A percentile compares a stretch with the other conserved stretches of the same genome.
Evolutionary conservation across 2,113 vertebrate genomes (phyloP).

Genomic region (Athene cunicularia): DNA sequence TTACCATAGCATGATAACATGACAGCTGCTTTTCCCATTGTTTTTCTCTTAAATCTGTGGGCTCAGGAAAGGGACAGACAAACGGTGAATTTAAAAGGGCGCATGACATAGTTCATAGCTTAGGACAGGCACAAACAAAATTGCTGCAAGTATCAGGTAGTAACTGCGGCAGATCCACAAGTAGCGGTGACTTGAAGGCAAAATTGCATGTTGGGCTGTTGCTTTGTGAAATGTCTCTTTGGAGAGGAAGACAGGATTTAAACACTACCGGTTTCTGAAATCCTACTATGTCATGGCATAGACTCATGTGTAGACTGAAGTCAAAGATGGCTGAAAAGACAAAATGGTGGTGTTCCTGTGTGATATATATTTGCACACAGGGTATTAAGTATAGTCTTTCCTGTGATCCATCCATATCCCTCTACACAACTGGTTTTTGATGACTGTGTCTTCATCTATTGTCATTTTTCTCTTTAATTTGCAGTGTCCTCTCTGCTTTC

Average conservation of each 20-base stretch:
- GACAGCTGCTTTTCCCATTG: background rate
- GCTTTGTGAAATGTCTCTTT: background rate
- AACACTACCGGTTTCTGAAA: background rate
- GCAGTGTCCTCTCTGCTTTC: background rate
- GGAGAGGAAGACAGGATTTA: background rate
- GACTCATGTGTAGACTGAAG: background rate
- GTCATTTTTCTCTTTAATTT: background rate
- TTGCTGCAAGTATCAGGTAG: background rate
- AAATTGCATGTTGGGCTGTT: background rate
- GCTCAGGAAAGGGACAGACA: background rate
- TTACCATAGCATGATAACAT: rapidly evolving
- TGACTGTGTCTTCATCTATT: background rate
- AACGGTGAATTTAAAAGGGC: background rate
- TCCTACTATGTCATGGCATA: rapidly evolving
- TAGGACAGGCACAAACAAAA: background rate
- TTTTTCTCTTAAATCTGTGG: background rate
- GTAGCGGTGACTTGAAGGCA: background rate
- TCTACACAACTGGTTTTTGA: background rate
- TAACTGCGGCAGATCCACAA: background rate
- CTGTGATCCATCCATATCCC: background rate
- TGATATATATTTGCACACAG: background rate
- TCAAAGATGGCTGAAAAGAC: rapidly evolving
- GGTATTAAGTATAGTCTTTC: background rate
- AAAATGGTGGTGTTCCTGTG: rapidly evolving
- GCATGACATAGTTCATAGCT: no score